These are phyloP conservation scores for Barnardius zonarius DNA, from an alignment of 2,113 vertebrate genomes.

Conservation along the genomic window DNA sequence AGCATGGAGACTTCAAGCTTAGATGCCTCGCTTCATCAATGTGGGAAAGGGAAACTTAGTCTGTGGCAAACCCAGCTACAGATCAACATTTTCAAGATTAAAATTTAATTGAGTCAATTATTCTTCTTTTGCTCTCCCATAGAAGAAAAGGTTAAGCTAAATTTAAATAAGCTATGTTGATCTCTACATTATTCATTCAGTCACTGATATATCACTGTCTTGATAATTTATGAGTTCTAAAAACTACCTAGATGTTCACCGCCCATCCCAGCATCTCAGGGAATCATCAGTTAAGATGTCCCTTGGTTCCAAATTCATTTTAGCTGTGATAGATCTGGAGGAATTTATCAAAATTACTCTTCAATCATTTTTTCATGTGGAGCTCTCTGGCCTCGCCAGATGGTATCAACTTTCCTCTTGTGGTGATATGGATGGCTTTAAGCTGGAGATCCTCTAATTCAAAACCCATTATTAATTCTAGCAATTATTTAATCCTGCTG, in stretches of 20 bases:
- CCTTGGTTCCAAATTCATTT: not conserved
- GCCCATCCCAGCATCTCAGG: not conserved
- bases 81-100: slow-evolving; percentile 71
- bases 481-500: not conserved
- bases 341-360: slow-evolving; percentile 23
- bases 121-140: slow-evolving; percentile 62
- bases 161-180: slow-evolving; percentile 74
- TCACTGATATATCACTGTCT: slow-evolving; percentile 69
- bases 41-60: not conserved
- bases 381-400: not conserved
- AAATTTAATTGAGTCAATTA: slow-evolving; percentile 75
- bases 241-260: slow-evolving; percentile 41
- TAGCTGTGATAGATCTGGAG: not conserved
- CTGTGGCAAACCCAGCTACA: slow-evolving; percentile 23
- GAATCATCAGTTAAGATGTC: slow-evolving; percentile 33
- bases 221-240: slow-evolving; percentile 65
- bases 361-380: not conserved
- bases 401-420: not conserved
- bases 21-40: not conserved
- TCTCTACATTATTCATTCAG: slow-evolving; percentile 71
- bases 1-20: not conserved
- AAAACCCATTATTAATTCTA: not conserved
- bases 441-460: not conserved
- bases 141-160: slow-evolving; percentile 75
- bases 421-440: not conserved